These are phyloP conservation scores for Tethya wilhelma DNA, from an alignment of 37 sponge, comb jelly and placozoan species.

Conservation along the genomic window DNA sequence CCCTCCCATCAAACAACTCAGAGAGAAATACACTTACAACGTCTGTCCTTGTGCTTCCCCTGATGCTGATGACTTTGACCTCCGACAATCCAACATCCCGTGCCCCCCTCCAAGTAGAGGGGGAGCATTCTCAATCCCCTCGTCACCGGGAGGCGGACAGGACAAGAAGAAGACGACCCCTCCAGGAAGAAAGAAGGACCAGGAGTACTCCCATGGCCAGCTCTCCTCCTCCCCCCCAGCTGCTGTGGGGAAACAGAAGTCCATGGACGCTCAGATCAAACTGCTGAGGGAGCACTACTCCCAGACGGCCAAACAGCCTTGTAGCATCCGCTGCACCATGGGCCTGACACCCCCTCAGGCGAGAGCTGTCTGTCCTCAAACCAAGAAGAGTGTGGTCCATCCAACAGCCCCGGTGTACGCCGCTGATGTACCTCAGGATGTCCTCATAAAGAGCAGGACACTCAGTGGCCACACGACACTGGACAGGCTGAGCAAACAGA, in stretches of 20 bases:
- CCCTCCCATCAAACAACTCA: constrained; percentile 48
- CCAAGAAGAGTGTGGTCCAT: neutral
- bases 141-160: neutral
- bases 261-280: constrained; percentile 17
- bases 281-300: constrained; percentile 20
- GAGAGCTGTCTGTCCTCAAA: constrained; percentile 38
- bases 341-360: constrained; percentile 21
- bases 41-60: constrained; percentile 42
- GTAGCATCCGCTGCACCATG: constrained; percentile 10
- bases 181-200: neutral
- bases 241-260: too few species aligned
- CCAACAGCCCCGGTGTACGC: constrained; percentile 6
- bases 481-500: neutral
- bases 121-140: constrained; percentile 16
- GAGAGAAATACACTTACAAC: constrained; percentile 80
- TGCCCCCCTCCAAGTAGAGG: constrained; percentile 67
- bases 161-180: neutral
- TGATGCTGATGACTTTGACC: neutral
- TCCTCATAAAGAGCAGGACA: constrained; percentile 10
- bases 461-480: constrained; percentile 9
- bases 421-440: constrained; percentile 30
- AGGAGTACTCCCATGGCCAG: neutral
- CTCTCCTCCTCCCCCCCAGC: neutral
- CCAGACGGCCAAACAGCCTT: constrained; percentile 3
- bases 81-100: neutral